phyloP scores from a whole-genome alignment of 92 coral and sea anemone genomes.

The Parazoanthus atlanticus region DNA sequence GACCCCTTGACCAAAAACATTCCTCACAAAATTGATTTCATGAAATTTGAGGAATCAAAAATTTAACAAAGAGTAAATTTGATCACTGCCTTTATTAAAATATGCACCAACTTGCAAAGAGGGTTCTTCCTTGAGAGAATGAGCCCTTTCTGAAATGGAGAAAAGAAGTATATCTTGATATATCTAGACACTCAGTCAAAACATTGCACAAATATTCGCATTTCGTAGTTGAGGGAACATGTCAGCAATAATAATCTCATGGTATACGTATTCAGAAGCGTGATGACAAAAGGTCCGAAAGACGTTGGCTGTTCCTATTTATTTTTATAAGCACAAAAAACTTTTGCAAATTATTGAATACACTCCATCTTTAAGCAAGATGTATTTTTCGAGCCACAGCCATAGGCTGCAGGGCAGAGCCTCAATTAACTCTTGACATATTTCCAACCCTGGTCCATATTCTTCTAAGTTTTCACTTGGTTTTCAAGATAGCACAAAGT shows the following conservation, averaged over 20 bases:
- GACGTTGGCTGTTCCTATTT: background rate
- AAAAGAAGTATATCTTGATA: background rate
- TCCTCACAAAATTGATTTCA: background rate
- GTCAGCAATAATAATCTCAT: background rate
- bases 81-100: background rate
- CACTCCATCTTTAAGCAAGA: background rate
- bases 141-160: background rate
- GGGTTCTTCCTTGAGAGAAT: background rate
- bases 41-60: background rate
- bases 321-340: background rate
- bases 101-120: background rate
- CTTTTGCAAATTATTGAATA: too few species aligned
- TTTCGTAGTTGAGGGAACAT: constrained; percentile 2
- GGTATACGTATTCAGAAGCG: background rate
- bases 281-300: background rate
- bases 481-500: background rate
- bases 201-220: background rate
- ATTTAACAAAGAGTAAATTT: background rate
- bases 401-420: background rate
- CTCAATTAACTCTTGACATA: background rate
- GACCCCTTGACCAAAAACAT: too few species aligned
- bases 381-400: background rate
- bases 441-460: background rate
- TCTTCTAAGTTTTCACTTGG: background rate
- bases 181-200: background rate